phyloP scores from a whole-genome alignment of 2,797 vertebrate species.

The Pseudochirops corinnae region DNA sequence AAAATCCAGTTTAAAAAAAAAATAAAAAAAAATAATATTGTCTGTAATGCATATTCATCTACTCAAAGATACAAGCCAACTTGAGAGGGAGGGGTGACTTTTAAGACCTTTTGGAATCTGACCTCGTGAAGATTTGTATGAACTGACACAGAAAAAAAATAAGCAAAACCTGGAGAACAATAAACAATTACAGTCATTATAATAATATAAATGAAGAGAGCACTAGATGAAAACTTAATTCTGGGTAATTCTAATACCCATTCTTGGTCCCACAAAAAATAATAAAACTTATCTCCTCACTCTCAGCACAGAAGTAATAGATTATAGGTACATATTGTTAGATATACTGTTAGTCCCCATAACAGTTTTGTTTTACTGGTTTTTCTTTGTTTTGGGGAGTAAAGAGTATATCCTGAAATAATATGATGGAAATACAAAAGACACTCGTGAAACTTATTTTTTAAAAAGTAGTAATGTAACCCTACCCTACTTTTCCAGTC shows the following conservation, averaged over 20 bases:
- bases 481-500: neutral
- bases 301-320: neutral
- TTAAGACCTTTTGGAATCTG: neutral
- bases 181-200: neutral
- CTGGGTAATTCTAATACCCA: neutral
- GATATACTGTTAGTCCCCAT: neutral
- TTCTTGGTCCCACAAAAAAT: neutral
- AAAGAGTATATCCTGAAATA: neutral
- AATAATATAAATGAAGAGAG: neutral
- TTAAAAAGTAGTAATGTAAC: neutral
- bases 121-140: neutral
- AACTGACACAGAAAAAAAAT: neutral
- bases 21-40: neutral
- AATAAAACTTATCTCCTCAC: neutral
- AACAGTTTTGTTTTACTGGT: neutral
- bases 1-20: constrained; percentile 55
- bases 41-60: neutral
- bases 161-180: neutral
- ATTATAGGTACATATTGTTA: neutral
- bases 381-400: neutral
- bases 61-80: neutral
- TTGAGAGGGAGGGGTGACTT: neutral
- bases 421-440: neutral
- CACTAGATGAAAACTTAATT: neutral
- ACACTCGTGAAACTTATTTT: neutral